Evolutionary conservation across 2,113 vertebrate species (phyloP), one percentile per base, ranked within the genome.

Genomic region (Erpornis zantholeuca): DNA sequence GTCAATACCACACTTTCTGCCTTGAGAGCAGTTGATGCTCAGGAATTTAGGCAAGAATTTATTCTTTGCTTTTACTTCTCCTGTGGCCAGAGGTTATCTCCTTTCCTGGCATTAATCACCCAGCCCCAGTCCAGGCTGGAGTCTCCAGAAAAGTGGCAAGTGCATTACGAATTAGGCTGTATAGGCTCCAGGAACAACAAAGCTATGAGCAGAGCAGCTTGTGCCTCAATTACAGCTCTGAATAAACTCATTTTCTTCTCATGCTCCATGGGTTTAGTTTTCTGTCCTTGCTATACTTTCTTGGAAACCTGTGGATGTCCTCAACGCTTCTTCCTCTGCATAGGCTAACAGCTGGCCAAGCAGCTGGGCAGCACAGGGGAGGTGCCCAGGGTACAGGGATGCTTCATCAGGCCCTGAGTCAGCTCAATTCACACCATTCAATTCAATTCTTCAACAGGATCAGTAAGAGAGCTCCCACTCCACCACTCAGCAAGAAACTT

Each of bases 141-240:
- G 14, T 11, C 27, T n/a, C 54, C 54, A 64, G 28, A 23, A 75
- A 17, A 35, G 12, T 28, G 16, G 10, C 13, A 72, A 66, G 36
- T 4, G 6, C 16, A 3, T 50, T 72, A 60, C 29, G 23, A 72
- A 73, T 9, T 14, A 11, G 56, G 7, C 14, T 65, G 9, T 27
- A 4, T 9, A 16, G 15, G 14, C 38, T 75, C 17, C n/a, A n/a
- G 36, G 12, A 28, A 35, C 44, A 80, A 12, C 13, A 83, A 56
- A 72, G 5, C 31, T 44, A 8, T 11, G 47, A 10, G 44, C 3
- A 69, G 20, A 45, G 33, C 2, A 5, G 23, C 10, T 12, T 54
- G 31, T 88, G 21, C 42, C 61, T 66, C 0, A 0, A 10, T 28
- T 75, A n/a, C 29, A 4, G 1, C 15, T 73, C 24, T 31, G 38